Percentiles rank a stretch among this genome's conserved stretches.
Conservation (phyloP, 2,113 vertebrate species). For the Ovis canadensis region DNA sequence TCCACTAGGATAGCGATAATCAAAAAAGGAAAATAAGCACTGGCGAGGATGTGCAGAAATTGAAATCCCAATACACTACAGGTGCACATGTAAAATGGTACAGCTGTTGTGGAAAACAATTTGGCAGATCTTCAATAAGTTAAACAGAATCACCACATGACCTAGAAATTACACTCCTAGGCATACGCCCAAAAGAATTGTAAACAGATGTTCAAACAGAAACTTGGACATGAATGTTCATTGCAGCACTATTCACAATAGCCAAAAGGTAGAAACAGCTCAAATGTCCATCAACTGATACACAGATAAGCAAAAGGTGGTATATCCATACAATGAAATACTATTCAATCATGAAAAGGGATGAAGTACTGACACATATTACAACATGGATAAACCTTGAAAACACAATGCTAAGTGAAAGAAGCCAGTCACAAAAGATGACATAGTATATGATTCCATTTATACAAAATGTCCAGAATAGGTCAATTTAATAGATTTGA, state of each 20-base stretch:
- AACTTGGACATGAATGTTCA: neutral
- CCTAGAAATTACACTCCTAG: neutral
- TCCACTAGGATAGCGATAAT: neutral
- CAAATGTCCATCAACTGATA: neutral
- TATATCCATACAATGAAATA: neutral
- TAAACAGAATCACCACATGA: neutral
- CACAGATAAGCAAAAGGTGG: neutral
- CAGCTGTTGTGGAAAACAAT: neutral
- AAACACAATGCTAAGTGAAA: neutral
- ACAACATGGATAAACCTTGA: neutral
- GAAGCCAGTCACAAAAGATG: neutral
- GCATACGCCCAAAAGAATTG: neutral
- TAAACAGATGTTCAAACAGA: neutral
- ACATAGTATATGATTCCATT: neutral
- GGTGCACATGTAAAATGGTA: neutral
- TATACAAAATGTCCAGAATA: neutral
- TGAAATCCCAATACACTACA: neutral
- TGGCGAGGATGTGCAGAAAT: neutral
- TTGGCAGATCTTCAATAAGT: neutral
- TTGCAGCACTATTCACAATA: neutral
- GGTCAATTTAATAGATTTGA: neutral
- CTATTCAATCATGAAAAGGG: neutral
- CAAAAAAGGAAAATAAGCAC: neutral
- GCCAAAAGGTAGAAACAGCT: neutral
- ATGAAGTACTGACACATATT: neutral